Evolutionary conservation across 2,113 vertebrate species (phyloP), one percentile per base, ranked within the genome.

Genomic region (Dendropsophus ebraccatus): DNA sequence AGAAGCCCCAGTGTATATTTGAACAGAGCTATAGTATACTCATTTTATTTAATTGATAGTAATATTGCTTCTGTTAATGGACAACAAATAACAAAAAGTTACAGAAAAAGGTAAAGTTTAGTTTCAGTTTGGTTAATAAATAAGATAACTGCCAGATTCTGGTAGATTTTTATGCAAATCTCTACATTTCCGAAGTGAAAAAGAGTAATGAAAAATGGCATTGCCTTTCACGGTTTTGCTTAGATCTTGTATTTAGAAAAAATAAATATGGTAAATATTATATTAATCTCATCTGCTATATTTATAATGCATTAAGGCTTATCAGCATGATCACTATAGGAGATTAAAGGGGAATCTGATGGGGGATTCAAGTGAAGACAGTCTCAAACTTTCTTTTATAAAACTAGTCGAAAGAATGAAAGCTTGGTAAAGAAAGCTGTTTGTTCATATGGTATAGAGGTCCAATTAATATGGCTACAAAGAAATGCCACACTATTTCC

Each of bases 331-430:
- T 35, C 32, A 19, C 28, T 2, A 37, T 8, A 3, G 17, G 14
- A 69, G 65, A 69, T 67, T 32, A 67, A 67, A 67, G 28, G 28
- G 62, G 28, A 67, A 67, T 67, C 62, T 69, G 65, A 69, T 17
- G 16, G 62, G 30, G 32, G 16, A 5, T 17, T 32, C 12, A 32
- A 67, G 62, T 67, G 28, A 67, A 67, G 28, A 16, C 4, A 2
- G 16, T 67, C 30, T 67, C 5, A 67, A 17, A 32, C 62, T 32
- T 32, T 67, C 1, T 8, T 65, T 9, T 67, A 5, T 32, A 67
- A 32, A 49, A 13, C 13, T 56, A 5, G 23, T 14, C 25, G 28
- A 4, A 9, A 4, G 25, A 23, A 65, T 12, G 0, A 65, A 5
- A 1, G 25, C 25, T 30, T 10, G 10, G 60, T 65, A 23, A 23